Conservation (phyloP, 2,888 invertebrate genomes). For the Acronicta leporina region DNA sequence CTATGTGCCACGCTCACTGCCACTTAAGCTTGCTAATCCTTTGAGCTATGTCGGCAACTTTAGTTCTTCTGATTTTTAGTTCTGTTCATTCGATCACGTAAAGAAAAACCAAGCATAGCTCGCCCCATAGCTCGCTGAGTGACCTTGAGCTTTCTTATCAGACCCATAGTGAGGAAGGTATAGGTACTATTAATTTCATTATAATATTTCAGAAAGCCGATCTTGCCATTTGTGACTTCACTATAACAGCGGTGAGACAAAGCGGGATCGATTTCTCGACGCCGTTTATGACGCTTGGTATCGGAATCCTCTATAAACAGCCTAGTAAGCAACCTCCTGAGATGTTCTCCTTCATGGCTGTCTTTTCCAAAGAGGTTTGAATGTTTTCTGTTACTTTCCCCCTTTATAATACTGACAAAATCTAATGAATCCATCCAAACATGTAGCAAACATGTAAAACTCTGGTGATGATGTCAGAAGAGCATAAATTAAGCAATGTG, state of each 20-base stretch:
- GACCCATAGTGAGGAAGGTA: slow-evolving; percentile 90
- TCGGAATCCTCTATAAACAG: slow-evolving; percentile 96
- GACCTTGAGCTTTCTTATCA: no score
- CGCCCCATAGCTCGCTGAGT: no score
- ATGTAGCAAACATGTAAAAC: no score
- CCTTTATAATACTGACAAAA: no score
- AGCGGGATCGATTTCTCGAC: slow-evolving; percentile 97
- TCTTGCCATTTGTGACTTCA: slow-evolving; percentile 97
- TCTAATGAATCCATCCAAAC: neutral
- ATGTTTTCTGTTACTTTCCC: slow-evolving; percentile 1
- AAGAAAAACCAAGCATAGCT: no score
- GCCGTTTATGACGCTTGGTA: slow-evolving; percentile 98
- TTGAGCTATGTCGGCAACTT: no score
- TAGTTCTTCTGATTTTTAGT: no score
- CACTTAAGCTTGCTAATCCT: no score
- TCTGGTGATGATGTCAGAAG: no score
- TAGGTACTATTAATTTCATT: neutral
- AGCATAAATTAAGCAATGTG: no score
- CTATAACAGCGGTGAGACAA: slow-evolving; percentile 95
- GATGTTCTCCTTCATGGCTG: slow-evolving; percentile 97
- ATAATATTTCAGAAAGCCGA: slow-evolving; percentile 92
- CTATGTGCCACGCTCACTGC: no score
- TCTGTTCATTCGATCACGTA: no score
- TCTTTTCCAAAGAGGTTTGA: slow-evolving; percentile 92
- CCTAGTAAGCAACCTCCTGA: slow-evolving; percentile 96